Evolutionary conservation across 2,888 invertebrate genomes (phyloP).

Genomic region (Gymnoscelis rufifasciata): DNA sequence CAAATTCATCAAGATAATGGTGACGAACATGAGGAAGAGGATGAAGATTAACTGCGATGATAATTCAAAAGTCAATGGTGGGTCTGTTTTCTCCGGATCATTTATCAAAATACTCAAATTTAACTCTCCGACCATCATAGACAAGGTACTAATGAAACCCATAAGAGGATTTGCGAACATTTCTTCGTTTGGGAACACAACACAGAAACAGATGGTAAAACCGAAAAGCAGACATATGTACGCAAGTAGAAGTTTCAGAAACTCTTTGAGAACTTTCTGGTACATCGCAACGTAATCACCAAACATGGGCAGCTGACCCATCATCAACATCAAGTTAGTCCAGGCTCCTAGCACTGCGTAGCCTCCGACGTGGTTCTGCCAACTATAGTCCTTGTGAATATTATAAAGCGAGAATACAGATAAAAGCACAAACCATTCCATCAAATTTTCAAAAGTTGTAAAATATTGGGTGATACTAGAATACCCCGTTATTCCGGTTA

Average conservation of each 20-base stretch:
- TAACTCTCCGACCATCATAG: slow-evolving; percentile 93
- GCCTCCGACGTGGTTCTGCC: slow-evolving; percentile 93
- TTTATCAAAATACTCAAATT: slow-evolving; percentile 87
- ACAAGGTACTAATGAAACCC: slow-evolving; percentile 89
- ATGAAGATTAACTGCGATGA: slow-evolving; percentile 90
- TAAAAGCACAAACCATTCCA: slow-evolving; percentile 91
- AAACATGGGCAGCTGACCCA: slow-evolving; percentile 92
- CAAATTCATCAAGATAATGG: slow-evolving; percentile 91
- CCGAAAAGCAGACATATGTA: slow-evolving; percentile 90
- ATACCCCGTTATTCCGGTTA: slow-evolving; percentile 89
- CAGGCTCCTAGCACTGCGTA: slow-evolving; percentile 91
- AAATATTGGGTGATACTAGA: slow-evolving; percentile 88
- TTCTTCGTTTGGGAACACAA: slow-evolving; percentile 89
- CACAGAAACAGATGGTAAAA: slow-evolving; percentile 92
- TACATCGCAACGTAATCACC: slow-evolving; percentile 96
- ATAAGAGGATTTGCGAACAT: slow-evolving; percentile 90
- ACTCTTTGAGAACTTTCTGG: slow-evolving; percentile 90
- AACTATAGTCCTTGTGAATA: slow-evolving; percentile 86
- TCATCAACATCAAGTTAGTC: slow-evolving; percentile 93
- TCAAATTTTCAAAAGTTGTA: slow-evolving; percentile 89
- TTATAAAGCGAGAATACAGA: slow-evolving; percentile 90
- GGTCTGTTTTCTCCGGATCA: slow-evolving; percentile 83
- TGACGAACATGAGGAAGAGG: slow-evolving; percentile 88
- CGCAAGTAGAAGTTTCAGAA: slow-evolving; percentile 88
- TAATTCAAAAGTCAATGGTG: slow-evolving; percentile 85